Conservation (phyloP, 2,797 vertebrate genomes). For the Hippoglossus hippoglossus region DNA sequence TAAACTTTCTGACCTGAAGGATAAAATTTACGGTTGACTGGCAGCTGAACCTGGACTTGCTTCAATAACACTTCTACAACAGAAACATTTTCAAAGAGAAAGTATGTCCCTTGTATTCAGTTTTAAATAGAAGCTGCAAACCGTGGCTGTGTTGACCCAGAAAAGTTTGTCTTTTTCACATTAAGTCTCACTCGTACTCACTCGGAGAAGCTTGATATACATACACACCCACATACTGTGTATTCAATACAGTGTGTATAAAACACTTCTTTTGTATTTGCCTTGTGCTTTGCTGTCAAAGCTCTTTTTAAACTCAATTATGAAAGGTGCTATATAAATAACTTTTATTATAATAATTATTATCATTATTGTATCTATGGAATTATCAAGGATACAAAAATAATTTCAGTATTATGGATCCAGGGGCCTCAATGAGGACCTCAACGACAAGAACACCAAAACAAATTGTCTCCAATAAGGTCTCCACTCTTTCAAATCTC, state of each 20-base stretch:
- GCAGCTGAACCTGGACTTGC: conserved; percentile 10
- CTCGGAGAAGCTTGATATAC: conserved; percentile 21
- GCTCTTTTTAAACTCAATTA: no score
- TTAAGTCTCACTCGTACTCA: conserved; percentile 12
- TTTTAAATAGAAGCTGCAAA: conserved; percentile 52
- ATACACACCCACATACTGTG: conserved; percentile 33
- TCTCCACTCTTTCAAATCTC: no score
- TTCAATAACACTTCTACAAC: conserved; percentile 5
- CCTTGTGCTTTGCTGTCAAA: no score
- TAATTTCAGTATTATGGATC: no score
- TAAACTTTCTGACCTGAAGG: conserved; percentile 4
- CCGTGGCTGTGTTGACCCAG: conserved; percentile 55
- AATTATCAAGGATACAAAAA: no score
- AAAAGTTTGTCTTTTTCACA: conserved; percentile 54
- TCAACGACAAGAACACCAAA: no score
- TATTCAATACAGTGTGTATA: neutral
- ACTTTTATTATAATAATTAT: no score
- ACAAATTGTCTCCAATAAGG: no score
- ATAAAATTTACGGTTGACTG: conserved; percentile 36
- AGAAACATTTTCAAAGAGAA: conserved; percentile 16
- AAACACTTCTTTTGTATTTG: no score
- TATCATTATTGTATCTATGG: no score
- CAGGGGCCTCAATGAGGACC: no score
- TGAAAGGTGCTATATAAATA: no score
- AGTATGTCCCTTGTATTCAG: conserved; percentile 4